These are phyloP conservation scores for Romanomermis culicivorax DNA, from an alignment of 2,888 invertebrate genomes.

Conservation along the genomic window DNA sequence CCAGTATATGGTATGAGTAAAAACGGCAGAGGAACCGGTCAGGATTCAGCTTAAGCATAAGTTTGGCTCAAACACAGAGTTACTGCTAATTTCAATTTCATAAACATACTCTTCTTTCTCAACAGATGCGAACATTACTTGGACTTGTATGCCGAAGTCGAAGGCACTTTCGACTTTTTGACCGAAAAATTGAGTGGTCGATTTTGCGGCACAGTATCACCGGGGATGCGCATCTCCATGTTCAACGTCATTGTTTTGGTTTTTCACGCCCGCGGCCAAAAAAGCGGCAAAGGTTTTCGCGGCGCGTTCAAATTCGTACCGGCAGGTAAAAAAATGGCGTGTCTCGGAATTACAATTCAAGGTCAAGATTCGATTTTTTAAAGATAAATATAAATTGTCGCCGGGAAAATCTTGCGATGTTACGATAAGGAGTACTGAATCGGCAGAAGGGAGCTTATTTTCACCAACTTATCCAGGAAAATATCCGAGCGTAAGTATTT, in stretches of 20 bases:
- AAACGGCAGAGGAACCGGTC: too few relatives aligned
- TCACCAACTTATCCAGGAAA: conserved; percentile 97
- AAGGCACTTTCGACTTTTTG: conserved; percentile 25
- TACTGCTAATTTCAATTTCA: background rate
- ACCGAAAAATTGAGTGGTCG: conserved; percentile 30
- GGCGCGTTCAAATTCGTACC: conserved; percentile 31
- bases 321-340: conserved; percentile 26
- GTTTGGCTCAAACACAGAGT: background rate
- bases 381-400: too few relatives aligned
- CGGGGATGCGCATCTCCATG: conserved; percentile 30
- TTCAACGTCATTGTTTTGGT: conserved; percentile 31
- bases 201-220: conserved; percentile 34
- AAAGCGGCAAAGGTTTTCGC: conserved; percentile 20
- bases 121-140: conserved; percentile 28
- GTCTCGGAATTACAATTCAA: too few relatives aligned
- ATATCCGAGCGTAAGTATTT: conserved; percentile 47
- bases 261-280: conserved; percentile 27
- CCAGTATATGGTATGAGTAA: too few relatives aligned
- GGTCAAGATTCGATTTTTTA: too few relatives aligned
- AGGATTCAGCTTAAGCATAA: too few relatives aligned
- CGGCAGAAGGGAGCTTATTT: conserved; percentile 36
- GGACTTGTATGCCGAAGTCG: conserved; percentile 33
- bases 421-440: background rate
- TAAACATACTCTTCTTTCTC: background rate
- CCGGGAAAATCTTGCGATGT: background rate